A percentile compares a stretch with the other conserved stretches of the same genome.
Evolutionary conservation across 37 sponge, comb jelly and placozoan genomes (phyloP).

Genomic region (Tethya wilhelma): DNA sequence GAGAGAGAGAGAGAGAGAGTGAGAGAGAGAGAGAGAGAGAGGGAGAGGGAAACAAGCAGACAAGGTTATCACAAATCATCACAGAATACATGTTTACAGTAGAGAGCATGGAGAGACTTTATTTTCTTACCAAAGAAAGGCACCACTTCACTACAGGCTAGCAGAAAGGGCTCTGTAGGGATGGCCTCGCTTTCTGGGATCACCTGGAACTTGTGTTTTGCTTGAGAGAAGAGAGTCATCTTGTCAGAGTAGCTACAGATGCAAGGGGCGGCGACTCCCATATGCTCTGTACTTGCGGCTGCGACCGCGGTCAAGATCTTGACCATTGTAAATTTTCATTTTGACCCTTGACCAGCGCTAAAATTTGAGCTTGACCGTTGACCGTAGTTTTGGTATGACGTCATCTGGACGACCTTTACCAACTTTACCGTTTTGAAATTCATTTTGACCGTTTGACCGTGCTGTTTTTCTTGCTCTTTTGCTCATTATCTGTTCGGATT

Average conservation of each 20-base stretch:
- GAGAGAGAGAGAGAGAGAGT: constrained; percentile 13
- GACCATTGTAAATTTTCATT: too few relatives aligned
- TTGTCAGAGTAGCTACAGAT: not conserved
- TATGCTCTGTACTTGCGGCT: too few relatives aligned
- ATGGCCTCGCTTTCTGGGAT: constrained; percentile 63
- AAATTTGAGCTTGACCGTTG: too few relatives aligned
- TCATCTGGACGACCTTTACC: too few relatives aligned
- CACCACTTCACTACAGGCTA: constrained; percentile 62
- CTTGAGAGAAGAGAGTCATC: constrained; percentile 76
- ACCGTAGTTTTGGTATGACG: too few relatives aligned
- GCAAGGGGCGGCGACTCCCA: too few relatives aligned
- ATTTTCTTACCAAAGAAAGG: constrained; percentile 69
- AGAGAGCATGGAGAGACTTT: not conserved
- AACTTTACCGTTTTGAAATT: too few relatives aligned
- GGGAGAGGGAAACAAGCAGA: not conserved
- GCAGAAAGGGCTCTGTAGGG: constrained; percentile 61
- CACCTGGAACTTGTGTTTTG: constrained; percentile 47
- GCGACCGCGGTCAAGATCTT: too few relatives aligned
- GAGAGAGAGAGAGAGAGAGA: constrained; percentile 13
- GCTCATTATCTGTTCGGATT: too few relatives aligned
- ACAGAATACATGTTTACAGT: not conserved
- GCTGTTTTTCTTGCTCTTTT: too few relatives aligned
- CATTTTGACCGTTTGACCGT: too few relatives aligned
- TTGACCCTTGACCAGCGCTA: too few relatives aligned
- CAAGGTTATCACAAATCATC: not conserved